Evolutionary conservation across 2,797 vertebrate species (phyloP), one percentile per base, ranked within the genome.

Genomic region (Heterohyrax brucei): DNA sequence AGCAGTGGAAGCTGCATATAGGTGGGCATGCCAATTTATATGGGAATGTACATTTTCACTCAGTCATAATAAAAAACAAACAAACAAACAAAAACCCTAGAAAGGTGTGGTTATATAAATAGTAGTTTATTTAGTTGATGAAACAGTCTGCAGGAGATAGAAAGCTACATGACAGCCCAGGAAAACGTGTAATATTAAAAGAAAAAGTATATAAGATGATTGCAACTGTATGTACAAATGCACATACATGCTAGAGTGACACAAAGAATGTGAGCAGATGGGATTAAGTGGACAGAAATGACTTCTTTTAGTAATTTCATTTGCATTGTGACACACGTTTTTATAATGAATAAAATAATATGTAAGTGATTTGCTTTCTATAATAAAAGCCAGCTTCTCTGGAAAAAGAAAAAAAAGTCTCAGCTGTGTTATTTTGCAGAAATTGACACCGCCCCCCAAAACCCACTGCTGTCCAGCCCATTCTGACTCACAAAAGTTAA

Each of bases 221-320:
- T 68, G 48, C 18, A 68, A 50, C 39, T 59, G 24, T 53, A 44
- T 33, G 39, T 39, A 56, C 33, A 64, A 79, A 88, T 53, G 62
- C 24, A 19, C 12, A 3, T 48, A 4, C 46, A 26, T 91, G 59
- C 68, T 61, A 79, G 21, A 48, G 59, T 53, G 28, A 33, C 48
- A 14, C 77, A 73, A 92, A 14, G 21, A 75, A 39, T 16, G 50
- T 61, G 21, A 83, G 66, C 39, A 46, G 73, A 44, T 30, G 48
- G 61, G 39, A 46, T 33, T 26, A 77, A 10, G 33, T 46, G 12
- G 70, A 62, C 26, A 66, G 93, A 84, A 87, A 91, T 18, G 1
- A 75, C 24, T 91, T 78, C 21, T 79, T 84, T 59, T 44, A 89
- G 59, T 78, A 44, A 83, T 82, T 91, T 78, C 62, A 81, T 30